Percentiles rank a stretch among this genome's conserved stretches.
These are phyloP conservation scores for Scaptomyza reducta DNA, from an alignment of 2,888 invertebrate genomes.

Conservation along the genomic window DNA sequence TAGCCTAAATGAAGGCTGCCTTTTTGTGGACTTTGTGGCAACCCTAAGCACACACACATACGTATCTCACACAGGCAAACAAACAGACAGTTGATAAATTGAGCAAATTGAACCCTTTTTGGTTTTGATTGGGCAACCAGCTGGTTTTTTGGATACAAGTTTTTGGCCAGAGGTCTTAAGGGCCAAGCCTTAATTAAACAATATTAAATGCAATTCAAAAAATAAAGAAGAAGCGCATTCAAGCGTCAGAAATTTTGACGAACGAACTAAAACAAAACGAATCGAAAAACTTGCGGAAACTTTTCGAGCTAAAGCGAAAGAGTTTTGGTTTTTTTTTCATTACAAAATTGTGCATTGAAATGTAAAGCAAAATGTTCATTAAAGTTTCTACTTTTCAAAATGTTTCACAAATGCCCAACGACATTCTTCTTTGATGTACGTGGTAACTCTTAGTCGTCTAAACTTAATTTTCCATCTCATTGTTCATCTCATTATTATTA, in stretches of 20 bases:
- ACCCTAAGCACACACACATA: slow-evolving; percentile 7
- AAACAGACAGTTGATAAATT: slow-evolving; percentile 46
- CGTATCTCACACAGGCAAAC: slow-evolving; percentile 2
- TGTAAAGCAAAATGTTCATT: slow-evolving; percentile 16
- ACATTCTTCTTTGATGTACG: background rate
- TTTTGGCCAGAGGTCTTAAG: slow-evolving; percentile 15
- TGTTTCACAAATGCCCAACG: slow-evolving; percentile 31
- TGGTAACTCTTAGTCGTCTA: slow-evolving; percentile 8
- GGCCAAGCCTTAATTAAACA: slow-evolving; percentile 62
- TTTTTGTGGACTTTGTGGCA: slow-evolving; percentile 10
- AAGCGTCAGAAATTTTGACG: slow-evolving; percentile 48
- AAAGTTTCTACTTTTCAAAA: slow-evolving; percentile 18
- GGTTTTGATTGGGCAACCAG: slow-evolving; percentile 3
- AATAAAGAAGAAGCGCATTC: slow-evolving; percentile 43
- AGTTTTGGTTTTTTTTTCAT: background rate
- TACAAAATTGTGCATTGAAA: slow-evolving; percentile 9
- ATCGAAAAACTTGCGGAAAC: background rate
- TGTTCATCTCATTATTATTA: slow-evolving; percentile 46
- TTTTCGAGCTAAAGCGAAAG: slow-evolving; percentile 27
- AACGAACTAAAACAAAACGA: background rate
- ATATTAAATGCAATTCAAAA: slow-evolving; percentile 50
- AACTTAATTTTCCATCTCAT: slow-evolving; percentile 21
- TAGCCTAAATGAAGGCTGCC: slow-evolving; percentile 18
- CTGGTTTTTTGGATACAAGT: slow-evolving; percentile 33
- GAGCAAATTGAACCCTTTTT: slow-evolving; percentile 42